These are phyloP conservation scores for Platycercus adscitus DNA, from an alignment of 2,113 vertebrate genomes.

Conservation along the genomic window DNA sequence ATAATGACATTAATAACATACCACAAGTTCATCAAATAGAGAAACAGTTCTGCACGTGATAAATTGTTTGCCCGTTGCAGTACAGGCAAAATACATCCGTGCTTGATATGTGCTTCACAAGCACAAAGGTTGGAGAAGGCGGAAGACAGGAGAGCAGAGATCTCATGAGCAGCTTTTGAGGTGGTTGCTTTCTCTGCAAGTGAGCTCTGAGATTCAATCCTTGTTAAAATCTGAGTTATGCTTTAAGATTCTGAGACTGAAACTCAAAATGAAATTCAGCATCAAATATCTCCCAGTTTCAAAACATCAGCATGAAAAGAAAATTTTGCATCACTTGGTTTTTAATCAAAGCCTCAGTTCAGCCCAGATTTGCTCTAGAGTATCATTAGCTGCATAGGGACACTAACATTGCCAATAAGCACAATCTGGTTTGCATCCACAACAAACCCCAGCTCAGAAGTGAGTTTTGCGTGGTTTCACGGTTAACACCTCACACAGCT, in stretches of 20 bases:
- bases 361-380: neutral
- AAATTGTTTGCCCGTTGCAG: neutral
- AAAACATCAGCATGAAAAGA: neutral
- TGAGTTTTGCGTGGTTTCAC: neutral
- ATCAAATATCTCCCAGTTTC: neutral
- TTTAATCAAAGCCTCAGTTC: neutral
- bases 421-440: neutral
- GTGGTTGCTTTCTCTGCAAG: neutral
- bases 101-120: neutral
- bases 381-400: neutral
- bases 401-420: neutral
- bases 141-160: neutral
- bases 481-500: neutral
- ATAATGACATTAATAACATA: neutral
- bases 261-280: neutral
- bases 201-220: neutral
- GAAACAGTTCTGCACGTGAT: neutral
- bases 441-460: neutral
- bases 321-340: neutral
- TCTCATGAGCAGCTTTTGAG: rapidly evolving
- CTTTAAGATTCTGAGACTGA: neutral
- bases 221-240: neutral
- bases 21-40: neutral
- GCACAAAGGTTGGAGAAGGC: neutral
- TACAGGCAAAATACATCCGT: neutral